Conservation (phyloP, 2,797 vertebrate genomes). For the Anabacerthia variegaticeps region DNA sequence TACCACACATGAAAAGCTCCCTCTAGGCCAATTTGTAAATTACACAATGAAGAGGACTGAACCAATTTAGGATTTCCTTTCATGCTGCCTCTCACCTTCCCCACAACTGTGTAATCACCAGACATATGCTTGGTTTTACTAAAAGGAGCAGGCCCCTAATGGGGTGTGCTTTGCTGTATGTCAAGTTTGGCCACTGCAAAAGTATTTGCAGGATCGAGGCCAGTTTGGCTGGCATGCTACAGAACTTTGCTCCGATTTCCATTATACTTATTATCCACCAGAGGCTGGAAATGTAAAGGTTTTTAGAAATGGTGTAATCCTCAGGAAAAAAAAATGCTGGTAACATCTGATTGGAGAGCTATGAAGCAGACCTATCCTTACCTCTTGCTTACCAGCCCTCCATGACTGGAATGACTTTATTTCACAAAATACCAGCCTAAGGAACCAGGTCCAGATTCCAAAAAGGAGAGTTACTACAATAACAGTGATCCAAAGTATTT, state of each 20-base stretch:
- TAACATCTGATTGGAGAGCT: neutral
- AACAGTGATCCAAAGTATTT: neutral
- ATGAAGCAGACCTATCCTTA: neutral
- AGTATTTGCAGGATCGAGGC: neutral
- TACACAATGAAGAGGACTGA: neutral
- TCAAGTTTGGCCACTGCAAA: neutral
- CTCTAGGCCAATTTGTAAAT: neutral
- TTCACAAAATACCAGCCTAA: neutral
- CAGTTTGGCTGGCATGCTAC: neutral
- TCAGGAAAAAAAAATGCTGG: neutral
- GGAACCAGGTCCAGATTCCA: neutral
- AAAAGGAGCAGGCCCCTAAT: neutral
- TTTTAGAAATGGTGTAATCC: neutral
- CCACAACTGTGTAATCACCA: neutral
- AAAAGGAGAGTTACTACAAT: neutral
- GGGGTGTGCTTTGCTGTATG: neutral
- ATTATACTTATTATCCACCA: neutral
- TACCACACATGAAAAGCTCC: neutral
- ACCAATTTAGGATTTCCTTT: slow-evolving; percentile 16
- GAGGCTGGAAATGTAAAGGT: neutral
- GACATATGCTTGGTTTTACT: neutral
- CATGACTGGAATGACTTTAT: neutral
- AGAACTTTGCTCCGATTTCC: neutral
- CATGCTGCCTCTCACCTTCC: neutral
- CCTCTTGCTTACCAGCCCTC: neutral